Evolutionary conservation across 2,888 invertebrate species (phyloP).

Genomic region (Alcis repandata): DNA sequence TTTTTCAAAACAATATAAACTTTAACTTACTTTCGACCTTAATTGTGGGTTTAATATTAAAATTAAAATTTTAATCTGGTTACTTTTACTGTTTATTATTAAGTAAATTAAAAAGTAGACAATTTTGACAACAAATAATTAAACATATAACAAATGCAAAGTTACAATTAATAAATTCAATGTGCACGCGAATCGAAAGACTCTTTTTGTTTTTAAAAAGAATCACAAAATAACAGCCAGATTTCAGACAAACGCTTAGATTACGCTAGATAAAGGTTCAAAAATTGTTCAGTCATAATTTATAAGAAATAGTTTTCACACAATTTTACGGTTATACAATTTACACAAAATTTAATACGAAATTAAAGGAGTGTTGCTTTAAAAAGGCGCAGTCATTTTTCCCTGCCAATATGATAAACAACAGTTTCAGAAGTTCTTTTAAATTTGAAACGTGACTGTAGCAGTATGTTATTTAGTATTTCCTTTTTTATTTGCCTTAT

Average conservation of each 20-base stretch:
- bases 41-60: no score
- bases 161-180: slow-evolving; percentile 1
- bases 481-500: no score
- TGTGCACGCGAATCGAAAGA: slow-evolving; percentile 38
- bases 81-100: no score
- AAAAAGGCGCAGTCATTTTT: background rate
- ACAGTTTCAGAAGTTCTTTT: no score
- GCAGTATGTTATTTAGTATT: no score
- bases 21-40: no score
- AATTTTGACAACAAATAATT: no score
- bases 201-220: slow-evolving; percentile 53
- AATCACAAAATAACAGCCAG: slow-evolving; percentile 77
- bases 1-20: background rate
- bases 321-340: slow-evolving; percentile 9
- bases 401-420: background rate
- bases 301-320: slow-evolving; percentile 71
- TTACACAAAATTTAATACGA: background rate
- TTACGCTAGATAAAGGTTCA: slow-evolving; percentile 73
- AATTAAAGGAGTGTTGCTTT: no score
- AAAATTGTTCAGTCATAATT: slow-evolving; percentile 82
- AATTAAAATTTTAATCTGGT: no score
- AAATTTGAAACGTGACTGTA: no score
- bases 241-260: slow-evolving; percentile 69
- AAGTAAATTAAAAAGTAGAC: no score
- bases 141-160: background rate